These are phyloP conservation scores for Dermatemys mawii DNA, from an alignment of 2,113 vertebrate species.

Conservation along the genomic window DNA sequence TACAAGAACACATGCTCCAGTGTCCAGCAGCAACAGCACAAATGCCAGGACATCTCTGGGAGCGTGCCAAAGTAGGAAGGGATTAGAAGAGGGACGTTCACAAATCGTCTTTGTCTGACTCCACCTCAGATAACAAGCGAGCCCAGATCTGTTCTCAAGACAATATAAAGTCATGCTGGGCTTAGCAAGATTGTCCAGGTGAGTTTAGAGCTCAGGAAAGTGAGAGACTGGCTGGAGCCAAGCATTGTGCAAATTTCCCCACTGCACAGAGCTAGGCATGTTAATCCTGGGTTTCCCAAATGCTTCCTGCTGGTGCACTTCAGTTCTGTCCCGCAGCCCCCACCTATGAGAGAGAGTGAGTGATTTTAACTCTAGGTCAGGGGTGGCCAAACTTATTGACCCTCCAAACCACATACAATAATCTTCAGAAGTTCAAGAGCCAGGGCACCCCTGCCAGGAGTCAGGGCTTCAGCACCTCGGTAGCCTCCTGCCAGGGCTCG, in stretches of 20 bases:
- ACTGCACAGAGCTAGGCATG: neutral
- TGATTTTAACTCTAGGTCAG: neutral
- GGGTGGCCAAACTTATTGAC: too few species aligned
- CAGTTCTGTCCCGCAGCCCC: neutral
- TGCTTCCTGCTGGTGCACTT: neutral
- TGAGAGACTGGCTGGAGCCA: neutral
- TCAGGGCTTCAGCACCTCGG: too few species aligned
- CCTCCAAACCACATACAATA: too few species aligned
- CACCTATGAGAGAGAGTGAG: neutral
- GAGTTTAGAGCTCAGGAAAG: neutral
- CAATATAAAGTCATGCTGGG: neutral
- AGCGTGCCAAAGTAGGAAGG: neutral
- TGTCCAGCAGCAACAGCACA: neutral
- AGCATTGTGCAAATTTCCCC: neutral
- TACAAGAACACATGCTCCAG: neutral
- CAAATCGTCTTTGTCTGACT: neutral
- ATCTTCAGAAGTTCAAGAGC: too few species aligned
- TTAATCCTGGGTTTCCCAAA: neutral
- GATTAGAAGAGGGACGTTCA: neutral
- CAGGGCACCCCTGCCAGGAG: too few species aligned
- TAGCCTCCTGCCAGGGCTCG: too few species aligned
- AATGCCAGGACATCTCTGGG: neutral
- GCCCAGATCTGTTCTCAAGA: neutral
- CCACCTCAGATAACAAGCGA: neutral
- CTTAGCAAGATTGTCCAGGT: neutral